Evolutionary conservation across 2,888 invertebrate species (phyloP).

Genomic region (Schizaphis graminum): DNA sequence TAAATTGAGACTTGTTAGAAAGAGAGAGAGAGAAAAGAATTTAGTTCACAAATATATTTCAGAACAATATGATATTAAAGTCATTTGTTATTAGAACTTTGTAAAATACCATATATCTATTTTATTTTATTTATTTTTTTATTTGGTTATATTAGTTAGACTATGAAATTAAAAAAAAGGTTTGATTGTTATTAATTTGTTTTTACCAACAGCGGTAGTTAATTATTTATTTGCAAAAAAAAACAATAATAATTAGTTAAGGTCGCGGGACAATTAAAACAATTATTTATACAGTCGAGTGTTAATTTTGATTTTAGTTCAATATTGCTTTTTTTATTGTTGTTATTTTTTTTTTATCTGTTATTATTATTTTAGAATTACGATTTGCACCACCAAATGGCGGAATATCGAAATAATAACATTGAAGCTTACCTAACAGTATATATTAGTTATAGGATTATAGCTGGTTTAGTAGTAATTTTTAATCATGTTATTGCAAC

Average conservation of each 20-base stretch:
- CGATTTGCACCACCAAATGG: background rate
- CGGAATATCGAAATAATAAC: background rate
- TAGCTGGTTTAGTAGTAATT: background rate
- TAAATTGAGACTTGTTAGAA: background rate
- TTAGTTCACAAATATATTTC: background rate
- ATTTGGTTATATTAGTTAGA: background rate
- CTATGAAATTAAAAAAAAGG: background rate
- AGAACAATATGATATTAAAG: background rate
- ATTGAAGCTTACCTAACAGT: background rate
- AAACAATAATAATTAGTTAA: background rate
- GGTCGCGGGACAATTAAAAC: background rate
- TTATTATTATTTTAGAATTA: background rate
- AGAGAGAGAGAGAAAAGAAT: background rate
- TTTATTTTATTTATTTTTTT: background rate
- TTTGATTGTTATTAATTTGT: background rate
- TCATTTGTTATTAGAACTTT: background rate
- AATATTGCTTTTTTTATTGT: background rate
- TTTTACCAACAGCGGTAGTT: background rate
- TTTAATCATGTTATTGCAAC: background rate
- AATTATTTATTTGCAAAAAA: background rate
- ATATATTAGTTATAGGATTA: background rate
- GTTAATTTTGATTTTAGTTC: background rate
- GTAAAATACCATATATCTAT: background rate
- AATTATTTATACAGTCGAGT: background rate
- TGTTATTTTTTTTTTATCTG: background rate